These are phyloP conservation scores for Dicyrtomina minuta DNA, from an alignment of 2,888 invertebrate species.

Conservation along the genomic window DNA sequence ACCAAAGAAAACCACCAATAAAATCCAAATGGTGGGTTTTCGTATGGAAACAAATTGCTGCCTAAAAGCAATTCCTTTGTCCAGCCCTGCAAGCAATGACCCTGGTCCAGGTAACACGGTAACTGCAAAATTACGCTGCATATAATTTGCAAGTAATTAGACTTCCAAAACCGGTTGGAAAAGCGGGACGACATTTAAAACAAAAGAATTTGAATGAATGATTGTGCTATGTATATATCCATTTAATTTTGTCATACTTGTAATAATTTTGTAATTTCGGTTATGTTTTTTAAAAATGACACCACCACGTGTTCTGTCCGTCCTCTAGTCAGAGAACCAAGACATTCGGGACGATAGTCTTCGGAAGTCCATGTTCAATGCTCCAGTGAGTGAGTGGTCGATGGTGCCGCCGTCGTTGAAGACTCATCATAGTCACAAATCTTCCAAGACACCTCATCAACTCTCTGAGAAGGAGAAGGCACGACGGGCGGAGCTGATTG, in stretches of 20 bases:
- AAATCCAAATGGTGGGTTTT: no score
- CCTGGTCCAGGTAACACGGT: no score
- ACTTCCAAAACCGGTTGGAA: no score
- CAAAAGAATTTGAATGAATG: not conserved
- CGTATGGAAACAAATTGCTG: no score
- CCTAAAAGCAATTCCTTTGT: no score
- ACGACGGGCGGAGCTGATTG: constrained; percentile 32
- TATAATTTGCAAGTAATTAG: no score
- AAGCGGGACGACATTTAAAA: not conserved
- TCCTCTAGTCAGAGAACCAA: constrained; percentile 20
- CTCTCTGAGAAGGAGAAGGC: constrained; percentile 33
- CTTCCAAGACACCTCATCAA: constrained; percentile 15
- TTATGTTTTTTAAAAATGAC: not conserved
- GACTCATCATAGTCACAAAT: constrained; percentile 20
- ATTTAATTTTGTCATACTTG: not conserved
- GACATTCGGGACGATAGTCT: constrained; percentile 28
- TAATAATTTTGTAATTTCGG: not conserved
- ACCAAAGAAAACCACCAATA: no score
- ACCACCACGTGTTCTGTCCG: not conserved
- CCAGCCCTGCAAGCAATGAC: no score
- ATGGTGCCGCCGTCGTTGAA: constrained; percentile 34
- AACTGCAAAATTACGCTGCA: no score
- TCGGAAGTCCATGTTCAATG: constrained; percentile 31
- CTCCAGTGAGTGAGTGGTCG: constrained; percentile 31
- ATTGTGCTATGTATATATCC: not conserved